These are phyloP conservation scores for Symphodus melops DNA, from an alignment of 2,113 vertebrate genomes.

Conservation along the genomic window DNA sequence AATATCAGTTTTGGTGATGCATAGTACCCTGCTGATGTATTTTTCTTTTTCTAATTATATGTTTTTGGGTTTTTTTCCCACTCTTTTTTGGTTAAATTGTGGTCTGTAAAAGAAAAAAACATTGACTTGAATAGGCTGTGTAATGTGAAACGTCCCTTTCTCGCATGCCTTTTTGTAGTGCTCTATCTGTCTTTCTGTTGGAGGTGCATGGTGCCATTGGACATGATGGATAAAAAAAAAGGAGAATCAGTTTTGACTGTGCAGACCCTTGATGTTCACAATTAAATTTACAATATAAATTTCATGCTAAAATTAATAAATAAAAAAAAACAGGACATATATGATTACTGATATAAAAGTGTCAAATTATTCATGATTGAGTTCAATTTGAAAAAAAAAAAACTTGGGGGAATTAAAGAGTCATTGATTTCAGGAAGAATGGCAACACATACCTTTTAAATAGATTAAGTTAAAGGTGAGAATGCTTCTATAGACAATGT, in stretches of 20 bases:
- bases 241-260: slow-evolving; percentile 73
- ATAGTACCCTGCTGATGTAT: slow-evolving; percentile 85
- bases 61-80: slow-evolving; percentile 69
- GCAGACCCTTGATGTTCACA: slow-evolving; percentile 80
- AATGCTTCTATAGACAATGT: not conserved
- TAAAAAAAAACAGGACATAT: slow-evolving; percentile 68
- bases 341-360: slow-evolving; percentile 57
- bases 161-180: slow-evolving; percentile 90
- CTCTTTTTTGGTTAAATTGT: slow-evolving; percentile 72
- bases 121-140: slow-evolving; percentile 94
- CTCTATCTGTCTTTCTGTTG: slow-evolving; percentile 83
- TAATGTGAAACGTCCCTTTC: slow-evolving; percentile 86
- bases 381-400: not conserved
- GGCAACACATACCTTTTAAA: not conserved
- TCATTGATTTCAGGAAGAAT: not conserved
- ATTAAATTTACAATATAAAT: slow-evolving; percentile 72
- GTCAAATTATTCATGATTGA: slow-evolving; percentile 52
- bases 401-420: not conserved
- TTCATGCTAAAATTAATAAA: slow-evolving; percentile 72
- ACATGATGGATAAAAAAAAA: slow-evolving; percentile 68
- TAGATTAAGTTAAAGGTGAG: not conserved
- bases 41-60: slow-evolving; percentile 50
- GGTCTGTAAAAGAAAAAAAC: slow-evolving; percentile 86
- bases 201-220: slow-evolving; percentile 92
- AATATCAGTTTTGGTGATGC: slow-evolving; percentile 93